Conservation (phyloP, 2,113 vertebrate species). For the Xenopus laevis region DNA sequence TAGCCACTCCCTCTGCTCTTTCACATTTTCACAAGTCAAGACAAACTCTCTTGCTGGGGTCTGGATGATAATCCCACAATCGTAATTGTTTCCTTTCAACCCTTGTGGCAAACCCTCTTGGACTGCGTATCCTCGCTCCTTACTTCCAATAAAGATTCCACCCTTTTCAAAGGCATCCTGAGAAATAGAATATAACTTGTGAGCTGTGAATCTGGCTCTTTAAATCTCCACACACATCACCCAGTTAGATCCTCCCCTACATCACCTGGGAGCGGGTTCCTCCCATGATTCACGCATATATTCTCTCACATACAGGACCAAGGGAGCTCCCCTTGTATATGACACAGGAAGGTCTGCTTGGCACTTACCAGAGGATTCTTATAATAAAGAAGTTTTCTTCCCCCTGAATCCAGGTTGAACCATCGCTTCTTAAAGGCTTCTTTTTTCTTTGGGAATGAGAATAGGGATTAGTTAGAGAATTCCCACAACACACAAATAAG, state of each 20-base stretch:
- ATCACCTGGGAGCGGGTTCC: no score
- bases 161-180: conserved; percentile 85
- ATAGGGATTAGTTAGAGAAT: no score
- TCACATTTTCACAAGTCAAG: conserved; percentile 80
- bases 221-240: no score
- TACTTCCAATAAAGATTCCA: conserved; percentile 77
- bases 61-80: conserved; percentile 67
- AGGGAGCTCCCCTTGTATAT: neutral
- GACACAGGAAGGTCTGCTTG: no score
- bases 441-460: conserved; percentile 74
- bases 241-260: no score
- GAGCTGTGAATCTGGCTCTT: no score
- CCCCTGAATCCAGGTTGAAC: conserved; percentile 84
- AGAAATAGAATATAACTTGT: conserved; percentile 37
- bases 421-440: conserved; percentile 86
- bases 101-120: conserved; percentile 63
- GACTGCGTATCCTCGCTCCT: conserved; percentile 73
- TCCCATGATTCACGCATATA: no score
- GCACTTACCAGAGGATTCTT: conserved; percentile 79
- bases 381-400: conserved; percentile 84
- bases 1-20: conserved; percentile 82
- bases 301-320: no score
- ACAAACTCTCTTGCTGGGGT: conserved; percentile 78
- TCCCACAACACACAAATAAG: no score
- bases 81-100: conserved; percentile 74